phyloP scores from a whole-genome alignment of 2,797 vertebrate genomes.

The Astyanax mexicanus region DNA sequence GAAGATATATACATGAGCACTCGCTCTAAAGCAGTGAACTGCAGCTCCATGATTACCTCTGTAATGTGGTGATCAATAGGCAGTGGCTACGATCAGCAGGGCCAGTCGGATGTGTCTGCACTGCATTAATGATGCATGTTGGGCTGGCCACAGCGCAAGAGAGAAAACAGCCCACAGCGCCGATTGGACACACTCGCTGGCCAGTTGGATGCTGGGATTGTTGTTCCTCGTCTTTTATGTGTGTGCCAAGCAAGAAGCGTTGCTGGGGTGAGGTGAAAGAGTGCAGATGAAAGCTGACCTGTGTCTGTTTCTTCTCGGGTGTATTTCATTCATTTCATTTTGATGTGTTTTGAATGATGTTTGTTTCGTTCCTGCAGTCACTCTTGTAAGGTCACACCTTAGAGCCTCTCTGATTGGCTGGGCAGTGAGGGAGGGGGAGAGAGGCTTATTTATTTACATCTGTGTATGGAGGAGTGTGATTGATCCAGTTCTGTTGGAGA shows the following conservation, averaged over 20 bases:
- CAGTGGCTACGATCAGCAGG: slow-evolving; percentile 72
- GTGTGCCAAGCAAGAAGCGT: background rate
- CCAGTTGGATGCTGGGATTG: background rate
- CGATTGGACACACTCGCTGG: background rate
- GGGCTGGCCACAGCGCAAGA: slow-evolving; percentile 35
- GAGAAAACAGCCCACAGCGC: slow-evolving; percentile 44
- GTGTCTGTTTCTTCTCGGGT: background rate
- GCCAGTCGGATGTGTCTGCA: slow-evolving; percentile 74
- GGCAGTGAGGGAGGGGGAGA: background rate
- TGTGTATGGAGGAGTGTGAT: background rate
- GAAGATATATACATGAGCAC: too few species aligned
- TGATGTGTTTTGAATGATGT: background rate
- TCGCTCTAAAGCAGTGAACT: background rate
- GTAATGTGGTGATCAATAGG: slow-evolving; percentile 77
- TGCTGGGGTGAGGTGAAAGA: background rate
- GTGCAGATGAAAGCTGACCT: background rate
- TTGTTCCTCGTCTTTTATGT: background rate
- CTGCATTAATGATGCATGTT: slow-evolving; percentile 82
- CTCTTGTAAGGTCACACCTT: slow-evolving; percentile 4
- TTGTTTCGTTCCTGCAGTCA: background rate
- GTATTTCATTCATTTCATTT: background rate
- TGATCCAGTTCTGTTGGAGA: too few species aligned
- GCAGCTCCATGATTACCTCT: slow-evolving; percentile 63
- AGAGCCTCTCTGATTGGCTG: slow-evolving; percentile 14
- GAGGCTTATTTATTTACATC: background rate